These are phyloP conservation scores for Asbolus verrucosus DNA, from an alignment of 1,140 invertebrate genomes.

Conservation along the genomic window DNA sequence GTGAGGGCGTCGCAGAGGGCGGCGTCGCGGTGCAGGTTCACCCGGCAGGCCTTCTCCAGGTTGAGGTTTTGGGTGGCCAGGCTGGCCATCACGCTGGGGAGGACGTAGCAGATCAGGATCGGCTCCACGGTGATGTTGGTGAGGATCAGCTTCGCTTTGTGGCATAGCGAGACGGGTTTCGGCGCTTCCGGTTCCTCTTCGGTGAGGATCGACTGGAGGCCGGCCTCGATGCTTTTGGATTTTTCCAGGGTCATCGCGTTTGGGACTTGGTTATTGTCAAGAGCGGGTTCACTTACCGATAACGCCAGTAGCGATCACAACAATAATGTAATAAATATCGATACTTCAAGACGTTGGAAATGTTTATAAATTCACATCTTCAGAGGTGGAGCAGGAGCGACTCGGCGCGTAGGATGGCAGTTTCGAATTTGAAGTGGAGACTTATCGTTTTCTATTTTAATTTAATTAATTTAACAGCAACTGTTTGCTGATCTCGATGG, in stretches of 20 bases:
- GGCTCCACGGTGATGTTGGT: slow-evolving; percentile 69
- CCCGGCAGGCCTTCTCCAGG: slow-evolving; percentile 74
- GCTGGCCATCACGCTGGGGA: slow-evolving; percentile 67
- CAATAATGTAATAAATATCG: background rate
- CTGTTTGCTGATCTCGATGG: slow-evolving; percentile 16
- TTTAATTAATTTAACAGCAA: slow-evolving; percentile 20
- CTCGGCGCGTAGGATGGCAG: too few species aligned
- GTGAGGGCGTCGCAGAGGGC: slow-evolving; percentile 72
- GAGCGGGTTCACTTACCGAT: slow-evolving; percentile 27
- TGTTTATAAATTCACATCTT: background rate
- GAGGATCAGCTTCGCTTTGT: slow-evolving; percentile 52
- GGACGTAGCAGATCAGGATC: slow-evolving; percentile 67
- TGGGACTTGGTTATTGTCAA: background rate
- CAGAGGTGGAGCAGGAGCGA: too few species aligned
- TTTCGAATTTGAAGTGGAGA: too few species aligned
- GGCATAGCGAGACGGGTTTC: slow-evolving; percentile 45
- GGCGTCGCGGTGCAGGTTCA: slow-evolving; percentile 70
- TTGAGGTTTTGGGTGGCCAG: slow-evolving; percentile 71
- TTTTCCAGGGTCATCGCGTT: slow-evolving; percentile 54
- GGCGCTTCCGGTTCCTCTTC: background rate
- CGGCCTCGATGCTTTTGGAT: slow-evolving; percentile 55
- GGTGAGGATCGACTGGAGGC: slow-evolving; percentile 45
- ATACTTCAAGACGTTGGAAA: background rate
- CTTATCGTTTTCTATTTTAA: too few species aligned
- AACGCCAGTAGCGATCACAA: slow-evolving; percentile 15